A percentile compares a stretch with the other conserved stretches of the same genome.
Conservation (phyloP, 2,888 invertebrate genomes). For the Altica lythri region DNA sequence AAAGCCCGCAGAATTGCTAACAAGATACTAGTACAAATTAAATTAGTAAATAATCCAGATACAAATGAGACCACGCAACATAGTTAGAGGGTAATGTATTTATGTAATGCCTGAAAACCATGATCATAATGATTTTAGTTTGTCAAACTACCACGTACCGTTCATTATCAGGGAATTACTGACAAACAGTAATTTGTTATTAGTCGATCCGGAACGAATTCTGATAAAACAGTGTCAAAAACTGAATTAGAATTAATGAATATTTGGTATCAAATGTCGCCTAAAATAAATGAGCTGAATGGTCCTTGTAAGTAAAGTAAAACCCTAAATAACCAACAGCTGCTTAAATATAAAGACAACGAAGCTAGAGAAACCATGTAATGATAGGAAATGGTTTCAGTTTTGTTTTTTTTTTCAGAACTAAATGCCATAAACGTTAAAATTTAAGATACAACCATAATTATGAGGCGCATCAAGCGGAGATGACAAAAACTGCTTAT, state of each 20-base stretch:
- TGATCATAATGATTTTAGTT: slow-evolving; percentile 29
- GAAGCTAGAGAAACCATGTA: no score
- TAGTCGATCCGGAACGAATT: background rate
- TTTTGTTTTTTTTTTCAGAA: no score
- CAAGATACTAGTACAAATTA: slow-evolving; percentile 27
- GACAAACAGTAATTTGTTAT: slow-evolving; percentile 12
- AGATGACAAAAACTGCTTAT: no score
- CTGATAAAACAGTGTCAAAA: slow-evolving; percentile 5
- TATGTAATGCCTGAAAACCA: slow-evolving; percentile 22
- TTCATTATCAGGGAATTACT: slow-evolving; percentile 28
- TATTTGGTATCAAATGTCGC: slow-evolving; percentile 1
- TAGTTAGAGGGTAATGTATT: slow-evolving; percentile 30
- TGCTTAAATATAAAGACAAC: no score
- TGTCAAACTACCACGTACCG: slow-evolving; percentile 25
- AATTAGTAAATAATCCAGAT: slow-evolving; percentile 32
- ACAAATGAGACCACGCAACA: slow-evolving; percentile 25
- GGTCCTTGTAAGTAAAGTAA: no score
- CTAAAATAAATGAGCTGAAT: no score
- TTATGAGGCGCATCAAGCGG: no score
- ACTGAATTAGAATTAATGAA: background rate
- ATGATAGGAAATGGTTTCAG: no score
- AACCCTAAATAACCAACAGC: no score
- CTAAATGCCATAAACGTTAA: no score
- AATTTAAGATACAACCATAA: no score
- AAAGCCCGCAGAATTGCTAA: slow-evolving; percentile 19